Conservation (phyloP, 2,113 vertebrate genomes). For the Psilopogon haemacephalus region DNA sequence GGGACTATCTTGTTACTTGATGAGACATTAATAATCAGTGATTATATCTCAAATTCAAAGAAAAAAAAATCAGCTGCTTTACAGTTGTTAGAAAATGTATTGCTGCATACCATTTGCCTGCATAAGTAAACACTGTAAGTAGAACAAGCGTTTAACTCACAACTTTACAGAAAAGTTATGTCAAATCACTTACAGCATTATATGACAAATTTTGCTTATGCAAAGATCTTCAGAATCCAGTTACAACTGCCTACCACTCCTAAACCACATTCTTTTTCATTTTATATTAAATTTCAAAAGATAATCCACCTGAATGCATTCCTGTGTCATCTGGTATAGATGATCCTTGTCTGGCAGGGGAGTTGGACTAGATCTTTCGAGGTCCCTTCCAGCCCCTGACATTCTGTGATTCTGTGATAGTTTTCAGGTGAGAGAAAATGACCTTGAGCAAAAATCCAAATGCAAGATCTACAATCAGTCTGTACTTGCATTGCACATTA, state of each 20-base stretch:
- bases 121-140: conserved; percentile 1
- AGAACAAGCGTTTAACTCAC: neutral
- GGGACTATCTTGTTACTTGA: conserved; percentile 57
- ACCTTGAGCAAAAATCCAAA: neutral
- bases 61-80: conserved; percentile 18
- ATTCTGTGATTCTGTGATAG: too few species aligned
- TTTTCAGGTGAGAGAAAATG: neutral
- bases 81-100: conserved; percentile 29
- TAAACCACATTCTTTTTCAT: neutral
- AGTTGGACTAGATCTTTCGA: too few species aligned
- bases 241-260: neutral
- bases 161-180: neutral
- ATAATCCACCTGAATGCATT: too few species aligned
- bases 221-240: neutral
- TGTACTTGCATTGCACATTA: neutral
- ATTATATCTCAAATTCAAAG: conserved; percentile 53
- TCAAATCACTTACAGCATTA: neutral
- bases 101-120: neutral
- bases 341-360: too few species aligned
- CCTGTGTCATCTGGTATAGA: too few species aligned
- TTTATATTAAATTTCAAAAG: neutral
- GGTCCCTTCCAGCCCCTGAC: too few species aligned
- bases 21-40: conserved; percentile 61
- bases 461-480: neutral
- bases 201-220: neutral